phyloP scores from a whole-genome alignment of 2,888 invertebrate species.

The Scaptomyza polygonia region DNA sequence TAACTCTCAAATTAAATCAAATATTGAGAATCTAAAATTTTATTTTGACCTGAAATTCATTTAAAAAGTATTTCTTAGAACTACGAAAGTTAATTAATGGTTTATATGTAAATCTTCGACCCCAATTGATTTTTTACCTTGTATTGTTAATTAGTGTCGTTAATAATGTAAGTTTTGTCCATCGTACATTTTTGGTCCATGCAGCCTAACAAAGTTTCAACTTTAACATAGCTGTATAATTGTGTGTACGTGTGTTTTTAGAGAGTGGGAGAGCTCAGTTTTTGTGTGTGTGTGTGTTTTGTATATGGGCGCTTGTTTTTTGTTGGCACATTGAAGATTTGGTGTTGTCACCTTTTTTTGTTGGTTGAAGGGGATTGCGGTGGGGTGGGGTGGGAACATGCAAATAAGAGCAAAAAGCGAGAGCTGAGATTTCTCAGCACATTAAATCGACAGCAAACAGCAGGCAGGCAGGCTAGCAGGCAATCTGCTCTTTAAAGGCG shows the following conservation, averaged over 20 bases:
- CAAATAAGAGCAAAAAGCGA: constrained; percentile 56
- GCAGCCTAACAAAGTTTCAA: constrained; percentile 42
- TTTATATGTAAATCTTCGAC: not conserved
- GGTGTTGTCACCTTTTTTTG: constrained; percentile 72
- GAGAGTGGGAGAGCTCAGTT: not conserved
- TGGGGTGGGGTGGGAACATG: constrained; percentile 40
- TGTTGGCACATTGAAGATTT: constrained; percentile 74
- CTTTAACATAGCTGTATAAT: constrained; percentile 30
- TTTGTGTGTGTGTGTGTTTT: constrained; percentile 18
- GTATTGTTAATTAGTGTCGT: constrained; percentile 3
- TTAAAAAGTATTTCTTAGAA: not conserved
- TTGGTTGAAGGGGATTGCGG: constrained; percentile 20
- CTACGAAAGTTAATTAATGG: not conserved
- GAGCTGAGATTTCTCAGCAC: constrained; percentile 67
- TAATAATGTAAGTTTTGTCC: not conserved
- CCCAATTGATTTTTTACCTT: not conserved
- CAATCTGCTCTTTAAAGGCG: constrained; percentile 66
- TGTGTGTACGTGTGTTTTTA: constrained; percentile 1
- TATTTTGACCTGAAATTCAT: no score
- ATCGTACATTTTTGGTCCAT: constrained; percentile 9
- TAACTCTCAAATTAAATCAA: no score
- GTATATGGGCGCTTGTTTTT: constrained; percentile 56
- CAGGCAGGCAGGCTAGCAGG: constrained; percentile 14
- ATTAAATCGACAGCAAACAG: constrained; percentile 64
- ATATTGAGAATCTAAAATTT: no score